phyloP scores from a whole-genome alignment of 2,888 invertebrate species.

The Andrena fulva region DNA sequence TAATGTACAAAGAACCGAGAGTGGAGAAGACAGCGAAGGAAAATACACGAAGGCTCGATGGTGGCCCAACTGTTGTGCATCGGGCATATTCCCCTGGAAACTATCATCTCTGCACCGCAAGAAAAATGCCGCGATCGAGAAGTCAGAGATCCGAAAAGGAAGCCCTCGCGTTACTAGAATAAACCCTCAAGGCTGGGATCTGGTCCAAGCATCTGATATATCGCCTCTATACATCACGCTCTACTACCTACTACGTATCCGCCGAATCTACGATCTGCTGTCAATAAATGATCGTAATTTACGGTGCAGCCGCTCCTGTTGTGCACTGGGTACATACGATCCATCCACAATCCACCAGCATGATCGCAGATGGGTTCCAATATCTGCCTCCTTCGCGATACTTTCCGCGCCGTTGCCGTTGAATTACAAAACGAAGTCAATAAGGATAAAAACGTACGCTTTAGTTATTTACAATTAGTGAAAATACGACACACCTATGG shows the following conservation, averaged over 20 bases:
- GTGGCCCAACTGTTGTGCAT: background rate
- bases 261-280: conserved; percentile 9
- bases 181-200: conserved; percentile 59
- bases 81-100: background rate
- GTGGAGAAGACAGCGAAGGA: background rate
- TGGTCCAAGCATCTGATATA: conserved; percentile 50
- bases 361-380: background rate
- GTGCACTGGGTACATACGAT: no score
- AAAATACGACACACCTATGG: no score
- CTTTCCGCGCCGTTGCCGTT: background rate
- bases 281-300: conserved; percentile 44
- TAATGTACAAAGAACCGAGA: background rate
- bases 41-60: background rate
- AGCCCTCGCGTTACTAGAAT: conserved; percentile 56
- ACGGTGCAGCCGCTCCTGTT: background rate
- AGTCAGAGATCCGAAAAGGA: conserved; percentile 36
- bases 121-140: conserved; percentile 22
- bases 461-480: no score
- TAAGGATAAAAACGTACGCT: no score
- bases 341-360: background rate
- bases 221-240: conserved; percentile 13
- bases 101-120: background rate
- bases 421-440: no score
- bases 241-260: background rate
- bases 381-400: background rate